Conservation (phyloP, 2,888 invertebrate species). For the Perizoma affinitatum region DNA sequence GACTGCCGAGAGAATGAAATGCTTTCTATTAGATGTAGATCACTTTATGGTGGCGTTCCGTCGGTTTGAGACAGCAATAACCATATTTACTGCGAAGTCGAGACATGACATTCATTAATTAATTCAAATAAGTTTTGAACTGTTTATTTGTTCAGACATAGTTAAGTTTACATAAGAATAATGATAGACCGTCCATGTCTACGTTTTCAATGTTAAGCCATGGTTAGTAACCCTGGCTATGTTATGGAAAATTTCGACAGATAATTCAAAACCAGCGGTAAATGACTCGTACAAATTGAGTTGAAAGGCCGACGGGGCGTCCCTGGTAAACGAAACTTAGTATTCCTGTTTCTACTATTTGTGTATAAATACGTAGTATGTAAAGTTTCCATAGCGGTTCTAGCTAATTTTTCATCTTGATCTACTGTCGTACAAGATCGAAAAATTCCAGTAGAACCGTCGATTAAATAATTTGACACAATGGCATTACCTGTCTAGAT, state of each 20-base stretch:
- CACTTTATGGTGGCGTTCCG: conserved; percentile 58
- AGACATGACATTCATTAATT: no score
- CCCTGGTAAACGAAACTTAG: conserved; percentile 63
- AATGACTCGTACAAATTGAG: background rate
- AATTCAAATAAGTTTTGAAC: conserved; percentile 6
- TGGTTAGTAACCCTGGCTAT: background rate
- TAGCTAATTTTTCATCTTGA: conserved; percentile 70
- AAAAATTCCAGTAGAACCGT: conserved; percentile 40
- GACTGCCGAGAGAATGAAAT: conserved; percentile 70
- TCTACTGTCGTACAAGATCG: conserved; percentile 56
- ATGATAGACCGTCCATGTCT: conserved; percentile 67
- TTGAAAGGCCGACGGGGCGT: conserved; percentile 57
- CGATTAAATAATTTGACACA: conserved; percentile 48
- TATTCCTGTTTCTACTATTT: conserved; percentile 72
- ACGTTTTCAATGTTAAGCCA: conserved; percentile 5
- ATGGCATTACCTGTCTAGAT: conserved; percentile 52
- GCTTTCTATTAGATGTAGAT: conserved; percentile 72
- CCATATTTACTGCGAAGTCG: no score
- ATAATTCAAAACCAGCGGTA: background rate
- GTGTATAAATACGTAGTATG: conserved; percentile 73
- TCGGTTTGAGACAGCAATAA: conserved; percentile 45
- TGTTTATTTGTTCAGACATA: background rate
- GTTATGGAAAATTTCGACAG: background rate
- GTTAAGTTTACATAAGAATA: conserved; percentile 36
- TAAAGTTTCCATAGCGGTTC: conserved; percentile 69